Base-by-base conservation (phyloP, 2,888 invertebrate species). In the Aphrophora alni region DNA sequence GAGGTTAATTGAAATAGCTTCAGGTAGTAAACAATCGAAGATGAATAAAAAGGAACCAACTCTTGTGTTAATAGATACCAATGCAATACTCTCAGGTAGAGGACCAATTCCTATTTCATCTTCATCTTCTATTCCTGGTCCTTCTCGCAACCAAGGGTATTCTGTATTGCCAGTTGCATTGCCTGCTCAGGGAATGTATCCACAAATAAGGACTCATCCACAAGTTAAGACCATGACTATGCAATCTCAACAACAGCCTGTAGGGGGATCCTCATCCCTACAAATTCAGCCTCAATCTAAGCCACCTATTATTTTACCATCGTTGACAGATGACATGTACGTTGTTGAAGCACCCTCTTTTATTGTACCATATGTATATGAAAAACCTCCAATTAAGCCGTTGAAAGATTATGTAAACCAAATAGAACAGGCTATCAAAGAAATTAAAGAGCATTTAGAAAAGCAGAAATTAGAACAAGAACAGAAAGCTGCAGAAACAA, bases 311-410 rank as follows among this genome's bases (percentile, higher is more conserved):
- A 92, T 96, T 83, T 88, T 97, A 85, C 96, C 96, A 0, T 95
- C 95, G 8, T 88, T 97, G 27, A 96, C 96, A 25, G 97, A 97
- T 87, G 96, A 97, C 86, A 97, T 97, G 94, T 97, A 94, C 88
- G 96, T 97, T 14, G 94, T 97, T 12, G 97, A 97, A 88, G 97
- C 97, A 33, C 97, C 97, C 7, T 97, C 96, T 26, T 97, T 97
- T 87, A 96, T 97, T 87, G 97, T 97, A 85, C 97, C 97, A 73
- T 97, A 97, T 87, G 95, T 97, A 26, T 97, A 97, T 88, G 97
- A 97, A 87, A 97, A 97, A 87, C 95, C 96, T 12, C 95, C 97
- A 0, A 88, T 93, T 5, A 93, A 94, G 86, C 93, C 94, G 80
- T 91, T 97, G 83, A 93, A 93, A 87, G 93, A 94, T 84, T 93